phyloP scores from a whole-genome alignment of 2,797 vertebrate species.

The Rhynchonycteris naso region DNA sequence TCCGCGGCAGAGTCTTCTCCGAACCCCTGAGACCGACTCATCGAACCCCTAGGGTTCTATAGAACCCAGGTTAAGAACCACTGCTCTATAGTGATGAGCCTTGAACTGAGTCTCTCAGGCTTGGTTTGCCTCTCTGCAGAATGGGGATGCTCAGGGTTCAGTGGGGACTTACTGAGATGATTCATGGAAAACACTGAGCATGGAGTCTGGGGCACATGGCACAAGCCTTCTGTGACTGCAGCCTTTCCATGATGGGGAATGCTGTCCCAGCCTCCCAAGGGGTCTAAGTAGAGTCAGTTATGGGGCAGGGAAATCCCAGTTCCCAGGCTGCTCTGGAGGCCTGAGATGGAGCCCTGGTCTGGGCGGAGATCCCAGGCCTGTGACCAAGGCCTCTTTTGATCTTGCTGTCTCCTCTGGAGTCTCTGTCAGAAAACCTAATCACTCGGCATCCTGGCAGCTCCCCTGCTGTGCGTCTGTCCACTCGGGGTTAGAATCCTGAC shows the following conservation, averaged over 20 bases:
- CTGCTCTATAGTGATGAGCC: rapidly evolving
- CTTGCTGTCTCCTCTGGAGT: not conserved
- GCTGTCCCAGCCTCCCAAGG: not conserved
- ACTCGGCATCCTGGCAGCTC: not conserved
- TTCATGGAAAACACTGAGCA: rapidly evolving
- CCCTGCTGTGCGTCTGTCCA: not conserved
- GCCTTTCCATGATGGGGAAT: rapidly evolving
- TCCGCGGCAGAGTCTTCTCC: too few species aligned
- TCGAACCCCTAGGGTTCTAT: too few species aligned
- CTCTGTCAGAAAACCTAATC: not conserved
- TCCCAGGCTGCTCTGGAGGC: not conserved
- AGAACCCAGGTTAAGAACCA: too few species aligned
- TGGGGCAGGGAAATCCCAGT: not conserved
- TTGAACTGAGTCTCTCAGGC: not conserved
- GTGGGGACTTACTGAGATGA: not conserved
- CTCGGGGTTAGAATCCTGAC: not conserved
- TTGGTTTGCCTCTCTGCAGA: not conserved
- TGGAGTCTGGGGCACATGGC: not conserved
- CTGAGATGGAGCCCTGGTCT: not conserved
- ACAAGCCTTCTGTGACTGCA: not conserved
- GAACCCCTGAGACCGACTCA: too few species aligned
- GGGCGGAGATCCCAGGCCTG: not conserved
- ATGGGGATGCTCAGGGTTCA: rapidly evolving
- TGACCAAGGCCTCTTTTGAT: not conserved
- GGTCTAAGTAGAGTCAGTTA: not conserved